These are phyloP conservation scores for Lophotis ruficrista DNA, from an alignment of 2,113 vertebrate species.

Conservation along the genomic window DNA sequence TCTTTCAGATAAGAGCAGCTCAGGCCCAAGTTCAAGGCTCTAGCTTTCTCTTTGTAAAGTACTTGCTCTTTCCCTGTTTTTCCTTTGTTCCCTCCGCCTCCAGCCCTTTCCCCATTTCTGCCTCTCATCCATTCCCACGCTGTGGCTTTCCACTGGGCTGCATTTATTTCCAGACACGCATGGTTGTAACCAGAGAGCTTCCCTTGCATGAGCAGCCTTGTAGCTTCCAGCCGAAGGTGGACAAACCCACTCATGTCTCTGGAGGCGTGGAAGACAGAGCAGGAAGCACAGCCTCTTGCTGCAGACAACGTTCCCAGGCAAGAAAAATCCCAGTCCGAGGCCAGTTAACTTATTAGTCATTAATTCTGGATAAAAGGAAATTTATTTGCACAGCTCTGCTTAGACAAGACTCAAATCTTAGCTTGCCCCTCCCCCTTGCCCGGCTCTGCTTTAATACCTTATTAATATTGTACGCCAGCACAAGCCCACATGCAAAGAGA, in stretches of 20 bases:
- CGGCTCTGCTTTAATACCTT: slow-evolving; percentile 45
- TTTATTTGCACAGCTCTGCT: slow-evolving; percentile 19
- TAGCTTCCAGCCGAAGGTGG: background rate
- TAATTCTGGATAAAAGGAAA: slow-evolving; percentile 55
- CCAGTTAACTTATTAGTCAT: slow-evolving; percentile 10
- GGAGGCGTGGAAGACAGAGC: background rate
- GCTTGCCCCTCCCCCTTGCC: background rate
- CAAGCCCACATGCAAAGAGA: slow-evolving; percentile 53
- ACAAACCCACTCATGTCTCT: background rate
- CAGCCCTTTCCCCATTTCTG: background rate
- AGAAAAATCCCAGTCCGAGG: background rate
- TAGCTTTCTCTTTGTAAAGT: background rate
- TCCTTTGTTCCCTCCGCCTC: background rate
- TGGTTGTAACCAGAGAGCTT: background rate
- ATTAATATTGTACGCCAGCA: slow-evolving; percentile 45
- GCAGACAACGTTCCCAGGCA: background rate
- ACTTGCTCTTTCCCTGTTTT: background rate
- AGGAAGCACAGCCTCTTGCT: background rate
- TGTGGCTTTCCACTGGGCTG: background rate
- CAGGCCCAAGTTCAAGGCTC: background rate
- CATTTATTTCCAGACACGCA: background rate
- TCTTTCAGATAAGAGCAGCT: background rate
- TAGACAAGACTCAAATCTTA: slow-evolving; percentile 50
- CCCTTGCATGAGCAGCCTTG: background rate
- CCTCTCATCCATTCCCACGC: background rate